These are phyloP conservation scores for Brachyopa scutellaris DNA, from an alignment of 2,888 invertebrate genomes.

Conservation along the genomic window DNA sequence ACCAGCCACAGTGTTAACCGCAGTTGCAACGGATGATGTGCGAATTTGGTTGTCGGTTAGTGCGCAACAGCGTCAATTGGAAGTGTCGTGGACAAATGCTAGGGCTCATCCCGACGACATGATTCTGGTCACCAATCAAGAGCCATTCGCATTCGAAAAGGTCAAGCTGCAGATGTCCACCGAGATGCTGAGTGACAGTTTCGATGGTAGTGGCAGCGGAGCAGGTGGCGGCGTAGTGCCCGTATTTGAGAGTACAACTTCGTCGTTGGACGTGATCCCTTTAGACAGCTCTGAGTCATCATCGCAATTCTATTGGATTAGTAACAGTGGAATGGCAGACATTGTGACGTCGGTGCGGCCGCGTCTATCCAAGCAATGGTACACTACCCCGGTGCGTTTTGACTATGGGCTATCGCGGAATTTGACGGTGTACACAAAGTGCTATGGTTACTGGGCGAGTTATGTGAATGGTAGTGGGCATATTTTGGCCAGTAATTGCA, in stretches of 20 bases:
- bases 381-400: slow-evolving; percentile 79
- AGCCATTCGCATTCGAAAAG: slow-evolving; percentile 77
- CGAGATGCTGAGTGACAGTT: slow-evolving; percentile 73
- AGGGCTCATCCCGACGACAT: slow-evolving; percentile 76
- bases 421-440: slow-evolving; percentile 76
- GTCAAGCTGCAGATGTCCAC: slow-evolving; percentile 73
- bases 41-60: slow-evolving; percentile 80
- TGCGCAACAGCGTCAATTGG: slow-evolving; percentile 78
- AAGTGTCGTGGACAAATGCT: slow-evolving; percentile 81
- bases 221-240: slow-evolving; percentile 73
- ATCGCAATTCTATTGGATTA: slow-evolving; percentile 76
- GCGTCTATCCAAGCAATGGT: slow-evolving; percentile 77
- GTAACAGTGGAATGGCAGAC: slow-evolving; percentile 76
- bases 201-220: slow-evolving; percentile 73
- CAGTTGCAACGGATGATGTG: slow-evolving; percentile 38
- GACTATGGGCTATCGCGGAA: slow-evolving; percentile 77
- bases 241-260: slow-evolving; percentile 69
- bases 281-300: slow-evolving; percentile 51
- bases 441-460: slow-evolving; percentile 81
- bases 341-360: slow-evolving; percentile 78
- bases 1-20: slow-evolving; percentile 1
- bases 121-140: slow-evolving; percentile 78
- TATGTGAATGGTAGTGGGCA: slow-evolving; percentile 78
- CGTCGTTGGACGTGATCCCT: slow-evolving; percentile 47
- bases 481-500: slow-evolving; percentile 81